These are phyloP conservation scores for Eriosoma lanigerum DNA, from an alignment of 1,140 invertebrate species.

Conservation along the genomic window DNA sequence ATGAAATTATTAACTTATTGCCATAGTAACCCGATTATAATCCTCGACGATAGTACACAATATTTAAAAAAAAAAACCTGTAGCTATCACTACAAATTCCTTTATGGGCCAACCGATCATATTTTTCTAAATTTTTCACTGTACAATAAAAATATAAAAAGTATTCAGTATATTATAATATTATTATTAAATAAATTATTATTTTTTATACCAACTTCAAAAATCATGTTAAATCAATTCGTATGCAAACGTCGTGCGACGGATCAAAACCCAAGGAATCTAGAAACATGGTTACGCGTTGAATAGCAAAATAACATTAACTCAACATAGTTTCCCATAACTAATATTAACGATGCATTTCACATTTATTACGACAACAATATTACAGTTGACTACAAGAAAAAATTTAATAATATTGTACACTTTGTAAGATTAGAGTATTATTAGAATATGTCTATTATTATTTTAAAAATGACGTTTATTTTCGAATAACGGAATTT, in stretches of 20 bases:
- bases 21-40: conserved; percentile 10
- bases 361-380: conserved; percentile 3
- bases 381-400: neutral
- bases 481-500: neutral
- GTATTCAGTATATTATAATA: too few relatives aligned
- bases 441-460: neutral
- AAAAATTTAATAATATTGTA: too few relatives aligned
- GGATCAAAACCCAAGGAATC: neutral
- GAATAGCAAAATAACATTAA: conserved; percentile 9
- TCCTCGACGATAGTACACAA: neutral
- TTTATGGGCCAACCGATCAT: too few relatives aligned
- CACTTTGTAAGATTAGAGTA: neutral
- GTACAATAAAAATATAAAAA: too few relatives aligned
- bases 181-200: neutral
- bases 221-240: neutral
- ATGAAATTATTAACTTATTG: neutral
- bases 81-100: neutral
- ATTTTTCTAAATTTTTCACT: too few relatives aligned
- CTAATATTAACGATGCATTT: neutral
- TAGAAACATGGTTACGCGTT: neutral
- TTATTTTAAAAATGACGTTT: neutral
- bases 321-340: neutral
- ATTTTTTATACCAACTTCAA: neutral
- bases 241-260: neutral
- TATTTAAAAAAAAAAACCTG: too few relatives aligned